These are phyloP conservation scores for Druceiella hillmani DNA, from an alignment of 2,888 invertebrate genomes.

Conservation along the genomic window DNA sequence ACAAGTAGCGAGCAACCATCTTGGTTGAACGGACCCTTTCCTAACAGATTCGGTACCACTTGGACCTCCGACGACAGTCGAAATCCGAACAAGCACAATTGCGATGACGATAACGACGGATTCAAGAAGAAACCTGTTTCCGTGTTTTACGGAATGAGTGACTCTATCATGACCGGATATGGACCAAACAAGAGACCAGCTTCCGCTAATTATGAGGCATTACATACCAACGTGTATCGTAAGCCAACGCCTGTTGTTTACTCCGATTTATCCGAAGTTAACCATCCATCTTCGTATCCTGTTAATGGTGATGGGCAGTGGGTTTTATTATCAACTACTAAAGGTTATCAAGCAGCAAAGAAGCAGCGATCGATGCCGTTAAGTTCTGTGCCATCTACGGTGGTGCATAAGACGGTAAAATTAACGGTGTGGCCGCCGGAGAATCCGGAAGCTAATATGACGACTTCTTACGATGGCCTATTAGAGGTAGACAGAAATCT, in stretches of 20 bases:
- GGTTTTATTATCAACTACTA: conserved; percentile 72
- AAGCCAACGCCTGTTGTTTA: conserved; percentile 48
- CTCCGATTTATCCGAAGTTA: conserved; percentile 40
- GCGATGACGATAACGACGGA: conserved; percentile 39
- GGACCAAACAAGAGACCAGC: conserved; percentile 47
- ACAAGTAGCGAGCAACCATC: conserved; percentile 31
- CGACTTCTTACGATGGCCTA: conserved; percentile 66
- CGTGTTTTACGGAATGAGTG: conserved; percentile 40
- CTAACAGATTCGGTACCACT: conserved; percentile 32
- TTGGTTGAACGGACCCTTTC: conserved; percentile 35
- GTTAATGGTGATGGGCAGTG: conserved; percentile 68
- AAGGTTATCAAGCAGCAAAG: conserved; percentile 60
- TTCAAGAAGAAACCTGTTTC: too few relatives aligned
- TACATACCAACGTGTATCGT: conserved; percentile 38
- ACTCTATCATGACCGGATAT: conserved; percentile 44
- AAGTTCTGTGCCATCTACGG: conserved; percentile 28
- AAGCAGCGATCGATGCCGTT: conserved; percentile 40
- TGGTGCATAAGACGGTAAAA: conserved; percentile 52
- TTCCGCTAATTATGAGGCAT: conserved; percentile 38
- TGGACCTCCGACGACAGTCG: conserved; percentile 43
- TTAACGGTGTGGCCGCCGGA: conserved; percentile 71
- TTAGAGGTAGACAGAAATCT: conserved; percentile 69
- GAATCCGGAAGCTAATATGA: conserved; percentile 56
- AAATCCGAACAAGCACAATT: conserved; percentile 41
- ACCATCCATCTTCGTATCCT: conserved; percentile 54